Percentiles rank a stretch among this genome's conserved stretches.
Conservation (phyloP, 2,888 invertebrate species). For the Crossocerus cetratus region DNA sequence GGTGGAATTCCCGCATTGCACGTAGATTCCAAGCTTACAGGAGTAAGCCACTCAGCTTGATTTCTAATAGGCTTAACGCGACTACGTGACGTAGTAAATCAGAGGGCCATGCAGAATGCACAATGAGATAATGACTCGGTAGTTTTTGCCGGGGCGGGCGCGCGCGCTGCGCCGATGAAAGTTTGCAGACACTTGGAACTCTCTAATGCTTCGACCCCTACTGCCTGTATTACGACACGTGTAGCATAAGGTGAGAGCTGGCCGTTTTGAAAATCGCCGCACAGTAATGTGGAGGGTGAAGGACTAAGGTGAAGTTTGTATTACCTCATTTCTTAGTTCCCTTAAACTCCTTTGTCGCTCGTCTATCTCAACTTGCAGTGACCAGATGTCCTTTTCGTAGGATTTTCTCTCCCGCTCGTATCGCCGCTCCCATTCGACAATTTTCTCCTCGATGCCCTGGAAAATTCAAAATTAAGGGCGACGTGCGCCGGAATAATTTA, state of each 20-base stretch:
- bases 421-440: conserved; percentile 73
- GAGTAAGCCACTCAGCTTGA: conserved; percentile 42
- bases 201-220: not conserved
- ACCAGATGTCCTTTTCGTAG: conserved; percentile 70
- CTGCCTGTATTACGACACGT: not conserved
- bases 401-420: conserved; percentile 72
- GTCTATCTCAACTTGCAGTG: conserved; percentile 73
- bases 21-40: conserved; percentile 52
- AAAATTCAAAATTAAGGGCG: conserved; percentile 5
- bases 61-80: conserved; percentile 47
- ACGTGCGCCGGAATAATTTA: too few species aligned
- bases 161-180: too few species aligned
- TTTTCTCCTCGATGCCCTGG: conserved; percentile 71
- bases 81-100: conserved; percentile 32
- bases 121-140: conserved; percentile 28
- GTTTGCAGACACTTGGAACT: too few species aligned
- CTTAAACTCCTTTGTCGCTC: conserved; percentile 67
- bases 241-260: too few species aligned
- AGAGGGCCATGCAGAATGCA: conserved; percentile 32
- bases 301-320: not conserved
- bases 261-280: too few species aligned
- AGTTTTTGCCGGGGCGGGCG: not conserved
- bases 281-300: not conserved
- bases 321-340: conserved; percentile 71
- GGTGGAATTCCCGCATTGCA: conserved; percentile 46